These are phyloP conservation scores for Carabus problematicus DNA, from an alignment of 2,888 invertebrate genomes.

Conservation along the genomic window DNA sequence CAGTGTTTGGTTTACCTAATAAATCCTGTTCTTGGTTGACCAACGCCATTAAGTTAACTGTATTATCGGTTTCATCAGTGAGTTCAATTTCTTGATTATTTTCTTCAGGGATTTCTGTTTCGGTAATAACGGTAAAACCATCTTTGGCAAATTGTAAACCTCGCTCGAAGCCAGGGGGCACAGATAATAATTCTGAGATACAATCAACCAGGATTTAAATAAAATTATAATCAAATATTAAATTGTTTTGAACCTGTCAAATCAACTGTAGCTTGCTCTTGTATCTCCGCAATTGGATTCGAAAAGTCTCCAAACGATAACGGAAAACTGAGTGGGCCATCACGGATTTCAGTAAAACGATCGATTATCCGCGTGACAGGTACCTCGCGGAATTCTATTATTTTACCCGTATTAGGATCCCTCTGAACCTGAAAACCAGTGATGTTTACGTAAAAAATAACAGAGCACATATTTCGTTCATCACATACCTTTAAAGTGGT, in stretches of 20 bases:
- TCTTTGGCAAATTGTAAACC: slow-evolving; percentile 66
- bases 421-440: slow-evolving; percentile 66
- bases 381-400: slow-evolving; percentile 73
- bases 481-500: slow-evolving; percentile 62
- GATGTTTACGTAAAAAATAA: neutral
- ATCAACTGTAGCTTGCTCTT: slow-evolving; percentile 58
- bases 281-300: slow-evolving; percentile 61
- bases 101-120: slow-evolving; percentile 45
- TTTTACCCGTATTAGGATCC: slow-evolving; percentile 78
- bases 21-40: slow-evolving; percentile 68
- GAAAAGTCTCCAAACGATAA: slow-evolving; percentile 88
- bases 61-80: slow-evolving; percentile 54
- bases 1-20: slow-evolving; percentile 58
- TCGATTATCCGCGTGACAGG: slow-evolving; percentile 49
- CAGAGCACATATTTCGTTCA: neutral
- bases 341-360: slow-evolving; percentile 65
- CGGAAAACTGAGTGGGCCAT: slow-evolving; percentile 80
- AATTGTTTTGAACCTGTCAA: slow-evolving; percentile 46
- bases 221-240: neutral
- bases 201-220: neutral
- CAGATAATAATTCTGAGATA: slow-evolving; percentile 63
- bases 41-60: slow-evolving; percentile 67
- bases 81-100: slow-evolving; percentile 53
- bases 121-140: slow-evolving; percentile 60
- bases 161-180: slow-evolving; percentile 73